Evolutionary conservation across 2,888 invertebrate species (phyloP).

Genomic region (Xylota segnis): DNA sequence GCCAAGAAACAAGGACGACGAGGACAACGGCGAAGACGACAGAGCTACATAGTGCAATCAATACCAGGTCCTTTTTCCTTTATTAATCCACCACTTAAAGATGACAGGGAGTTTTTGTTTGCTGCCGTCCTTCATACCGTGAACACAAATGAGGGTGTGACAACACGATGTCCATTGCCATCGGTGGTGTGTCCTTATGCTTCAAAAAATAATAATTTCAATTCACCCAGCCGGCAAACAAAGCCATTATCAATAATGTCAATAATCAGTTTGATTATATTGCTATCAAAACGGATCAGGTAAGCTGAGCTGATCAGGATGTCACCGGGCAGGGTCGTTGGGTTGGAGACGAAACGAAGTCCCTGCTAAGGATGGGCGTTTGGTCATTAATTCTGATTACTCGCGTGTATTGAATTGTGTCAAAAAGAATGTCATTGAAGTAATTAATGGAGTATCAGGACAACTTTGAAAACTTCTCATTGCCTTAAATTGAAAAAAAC

Average conservation of each 20-base stretch:
- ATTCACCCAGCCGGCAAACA: slow-evolving; percentile 74
- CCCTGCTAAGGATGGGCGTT: slow-evolving; percentile 47
- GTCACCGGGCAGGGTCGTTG: slow-evolving; percentile 34
- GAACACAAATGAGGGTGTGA: slow-evolving; percentile 76
- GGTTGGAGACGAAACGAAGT: slow-evolving; percentile 28
- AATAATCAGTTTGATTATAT: slow-evolving; percentile 76
- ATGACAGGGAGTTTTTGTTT: slow-evolving; percentile 74
- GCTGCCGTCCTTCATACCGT: slow-evolving; percentile 62
- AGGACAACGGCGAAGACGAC: slow-evolving; percentile 15
- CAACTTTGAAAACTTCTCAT: slow-evolving; percentile 29
- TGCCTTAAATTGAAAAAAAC: slow-evolving; percentile 49
- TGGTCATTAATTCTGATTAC: slow-evolving; percentile 75
- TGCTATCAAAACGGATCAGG: slow-evolving; percentile 72
- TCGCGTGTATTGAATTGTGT: slow-evolving; percentile 73
- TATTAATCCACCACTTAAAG: slow-evolving; percentile 77
- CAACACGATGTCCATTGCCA: slow-evolving; percentile 68
- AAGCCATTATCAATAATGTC: slow-evolving; percentile 76
- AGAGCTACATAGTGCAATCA: slow-evolving; percentile 61
- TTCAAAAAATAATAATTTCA: slow-evolving; percentile 76
- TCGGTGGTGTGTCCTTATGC: slow-evolving; percentile 70
- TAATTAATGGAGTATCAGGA: slow-evolving; percentile 44
- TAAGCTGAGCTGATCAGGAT: slow-evolving; percentile 75
- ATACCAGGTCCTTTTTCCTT: slow-evolving; percentile 71
- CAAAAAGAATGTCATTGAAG: slow-evolving; percentile 49
- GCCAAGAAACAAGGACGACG: slow-evolving; percentile 25